phyloP scores from a whole-genome alignment of 2,888 invertebrate genomes.

The Lacanobia wlatinum region DNA sequence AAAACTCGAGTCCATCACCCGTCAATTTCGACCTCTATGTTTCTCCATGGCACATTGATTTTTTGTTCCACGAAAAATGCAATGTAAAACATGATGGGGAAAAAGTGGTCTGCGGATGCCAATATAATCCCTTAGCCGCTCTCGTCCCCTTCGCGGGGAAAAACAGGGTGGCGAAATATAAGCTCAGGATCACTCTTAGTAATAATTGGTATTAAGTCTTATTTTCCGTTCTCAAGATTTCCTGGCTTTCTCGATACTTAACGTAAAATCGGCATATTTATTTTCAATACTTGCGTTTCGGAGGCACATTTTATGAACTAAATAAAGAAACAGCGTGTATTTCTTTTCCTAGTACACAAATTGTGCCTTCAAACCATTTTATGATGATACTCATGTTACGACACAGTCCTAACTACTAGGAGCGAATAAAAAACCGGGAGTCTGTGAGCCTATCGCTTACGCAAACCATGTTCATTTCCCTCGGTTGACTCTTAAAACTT shows the following conservation, averaged over 20 bases:
- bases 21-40: not conserved
- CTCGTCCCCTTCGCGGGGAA: not conserved
- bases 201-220: slow-evolving; percentile 33
- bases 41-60: not conserved
- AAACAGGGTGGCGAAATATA: slow-evolving; percentile 22
- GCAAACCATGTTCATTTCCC: slow-evolving; percentile 50
- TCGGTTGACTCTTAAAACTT: slow-evolving; percentile 40
- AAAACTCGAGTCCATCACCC: not conserved
- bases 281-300: no score
- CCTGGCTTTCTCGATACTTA: not conserved
- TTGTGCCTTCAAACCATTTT: not conserved
- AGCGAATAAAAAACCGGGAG: not conserved
- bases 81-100: slow-evolving; percentile 18
- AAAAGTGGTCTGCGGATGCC: slow-evolving; percentile 6
- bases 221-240: slow-evolving; percentile 12
- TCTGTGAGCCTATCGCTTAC: slow-evolving; percentile 24
- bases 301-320: no score
- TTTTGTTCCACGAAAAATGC: slow-evolving; percentile 9
- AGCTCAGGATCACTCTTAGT: slow-evolving; percentile 21
- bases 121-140: slow-evolving; percentile 30
- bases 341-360: not conserved
- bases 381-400: not conserved
- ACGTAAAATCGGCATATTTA: not conserved
- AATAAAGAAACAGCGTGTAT: not conserved
- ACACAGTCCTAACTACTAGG: not conserved